phyloP scores from a whole-genome alignment of 2,797 vertebrate genomes.

The Arctocebus calabarensis region DNA sequence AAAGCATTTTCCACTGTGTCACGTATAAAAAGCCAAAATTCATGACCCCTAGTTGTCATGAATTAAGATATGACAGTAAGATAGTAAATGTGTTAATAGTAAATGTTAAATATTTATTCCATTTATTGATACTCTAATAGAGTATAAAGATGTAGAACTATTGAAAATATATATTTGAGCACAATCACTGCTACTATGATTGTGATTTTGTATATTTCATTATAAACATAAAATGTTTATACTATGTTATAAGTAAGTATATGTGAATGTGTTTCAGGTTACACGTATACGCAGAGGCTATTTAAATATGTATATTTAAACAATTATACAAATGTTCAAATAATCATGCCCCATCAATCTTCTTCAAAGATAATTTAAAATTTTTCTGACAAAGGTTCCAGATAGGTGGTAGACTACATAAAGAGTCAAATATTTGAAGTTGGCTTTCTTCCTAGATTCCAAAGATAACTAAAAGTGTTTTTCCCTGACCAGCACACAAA shows the following conservation, averaged over 20 bases:
- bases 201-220: too few species aligned
- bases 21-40: neutral
- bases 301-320: conserved; percentile 18
- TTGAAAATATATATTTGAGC: neutral
- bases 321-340: neutral
- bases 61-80: too few species aligned
- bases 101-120: neutral
- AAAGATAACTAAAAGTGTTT: neutral
- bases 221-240: neutral
- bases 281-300: neutral
- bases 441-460: neutral
- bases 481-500: conserved; percentile 32
- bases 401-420: conserved; percentile 23
- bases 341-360: neutral
- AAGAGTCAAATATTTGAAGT: conserved; percentile 30
- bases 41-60: neutral
- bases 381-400: neutral
- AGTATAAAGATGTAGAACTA: neutral
- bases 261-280: neutral
- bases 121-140: neutral
- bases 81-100: neutral
- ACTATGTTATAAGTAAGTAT: neutral
- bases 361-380: conserved; percentile 49
- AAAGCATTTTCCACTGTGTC: neutral
- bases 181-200: neutral